A percentile compares a stretch with the other conserved stretches of the same genome.
Conservation (phyloP, 2,797 vertebrate genomes). For the Clamator glandarius region DNA sequence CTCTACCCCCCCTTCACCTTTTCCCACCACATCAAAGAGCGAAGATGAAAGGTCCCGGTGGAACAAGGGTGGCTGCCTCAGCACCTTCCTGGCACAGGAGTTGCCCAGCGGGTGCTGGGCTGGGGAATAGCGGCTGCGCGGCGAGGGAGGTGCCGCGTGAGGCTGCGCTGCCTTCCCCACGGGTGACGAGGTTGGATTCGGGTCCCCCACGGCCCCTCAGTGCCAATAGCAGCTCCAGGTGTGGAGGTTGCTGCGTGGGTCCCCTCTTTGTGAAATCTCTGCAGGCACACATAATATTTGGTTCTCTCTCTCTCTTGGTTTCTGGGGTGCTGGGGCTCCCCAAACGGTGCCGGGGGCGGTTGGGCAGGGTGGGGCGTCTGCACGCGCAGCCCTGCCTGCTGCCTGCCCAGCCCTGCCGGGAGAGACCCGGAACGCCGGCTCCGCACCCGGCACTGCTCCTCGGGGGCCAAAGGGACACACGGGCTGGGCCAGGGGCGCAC, state of each 20-base stretch:
- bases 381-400: constrained; percentile 2
- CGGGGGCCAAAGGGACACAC: too few relatives aligned
- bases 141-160: constrained; percentile 16
- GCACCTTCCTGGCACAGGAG: constrained; percentile 32
- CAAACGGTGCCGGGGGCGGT: background rate
- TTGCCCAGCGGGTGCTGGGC: constrained; percentile 8
- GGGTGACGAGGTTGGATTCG: background rate
- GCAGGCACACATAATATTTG: too few relatives aligned
- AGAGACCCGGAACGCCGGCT: background rate
- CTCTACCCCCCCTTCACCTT: background rate
- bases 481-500: accelerated
- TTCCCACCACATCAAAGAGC: constrained; percentile 63
- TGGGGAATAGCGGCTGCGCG: background rate
- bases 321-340: background rate
- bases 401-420: constrained; percentile 8
- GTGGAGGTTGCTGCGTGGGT: accelerated
- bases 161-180: background rate
- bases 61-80: constrained; percentile 62
- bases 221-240: background rate
- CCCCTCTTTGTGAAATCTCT: too few relatives aligned
- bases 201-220: accelerated
- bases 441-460: accelerated
- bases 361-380: constrained; percentile 11
- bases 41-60: constrained; percentile 52
- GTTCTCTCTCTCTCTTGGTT: too few relatives aligned